Evolutionary conservation across 2,797 vertebrate genomes (phyloP), one percentile per base, ranked within the genome.

Genomic region (Tarsius wallacei): DNA sequence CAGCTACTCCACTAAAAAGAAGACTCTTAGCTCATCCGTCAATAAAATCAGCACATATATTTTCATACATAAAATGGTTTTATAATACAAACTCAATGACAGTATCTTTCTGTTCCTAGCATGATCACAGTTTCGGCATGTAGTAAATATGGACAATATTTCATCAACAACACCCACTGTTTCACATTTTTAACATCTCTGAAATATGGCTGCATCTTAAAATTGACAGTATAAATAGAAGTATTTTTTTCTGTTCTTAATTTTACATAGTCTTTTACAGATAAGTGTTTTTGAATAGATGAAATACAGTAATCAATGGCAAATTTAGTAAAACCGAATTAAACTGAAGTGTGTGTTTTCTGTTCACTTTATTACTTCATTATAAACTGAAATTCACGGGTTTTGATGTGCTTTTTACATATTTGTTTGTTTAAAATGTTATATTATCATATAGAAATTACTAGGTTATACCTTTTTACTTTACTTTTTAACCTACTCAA

Each of bases 401-500:
- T 87, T 74, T 63, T 90, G 8, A 83, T 70, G 42, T 2, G 15
- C 26, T 42, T 4, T 84, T 93, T 66, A 55, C 8, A 68, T 53
- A 0, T 36, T 49, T 90, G 36, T 87, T 42, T 42, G 42, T 42
- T 42, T 89, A 63, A 55, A 70, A 51, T 14, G 8, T 82, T 85
- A n/a, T 3, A 36, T 71, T 88, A 73, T 70, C 55, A 95, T 26
- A 49, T 4, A 55, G n/a, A 0, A 91, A 81, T 47, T 22, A 51
- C 24, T 59, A 49, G 33, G 13, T 59, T 74, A 53, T 49, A 82
- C 2, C 19, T 84, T 53, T 64, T 85, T 22, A 49, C 47, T n/a
- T 70, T 93, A 59, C 70, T 86, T 92, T 76, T 24, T 94, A 81
- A 94, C 82, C 26, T 71, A 93, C 16, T 8, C 13, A 93, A 81